These are phyloP conservation scores for Actenoides hombroni DNA, from an alignment of 2,113 vertebrate species.

Conservation along the genomic window DNA sequence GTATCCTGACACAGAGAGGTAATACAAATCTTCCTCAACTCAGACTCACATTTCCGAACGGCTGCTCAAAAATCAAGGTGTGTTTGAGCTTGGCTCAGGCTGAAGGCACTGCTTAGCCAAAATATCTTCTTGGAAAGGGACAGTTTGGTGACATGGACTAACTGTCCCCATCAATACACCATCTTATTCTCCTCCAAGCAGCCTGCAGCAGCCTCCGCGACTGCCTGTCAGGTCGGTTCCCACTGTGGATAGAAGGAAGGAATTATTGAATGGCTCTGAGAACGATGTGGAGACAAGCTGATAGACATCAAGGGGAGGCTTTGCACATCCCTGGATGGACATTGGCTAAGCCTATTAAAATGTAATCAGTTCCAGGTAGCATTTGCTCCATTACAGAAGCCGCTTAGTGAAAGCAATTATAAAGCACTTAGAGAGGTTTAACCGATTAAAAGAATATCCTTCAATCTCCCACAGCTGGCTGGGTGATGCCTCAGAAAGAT, in stretches of 20 bases:
- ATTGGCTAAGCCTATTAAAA: not conserved
- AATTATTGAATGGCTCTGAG: not conserved
- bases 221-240: not conserved
- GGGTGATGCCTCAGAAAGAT: not conserved
- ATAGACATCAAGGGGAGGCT: not conserved
- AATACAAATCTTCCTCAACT: not conserved
- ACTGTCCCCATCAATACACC: rapidly evolving
- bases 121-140: rapidly evolving
- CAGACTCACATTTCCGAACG: not conserved
- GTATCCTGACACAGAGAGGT: not conserved
- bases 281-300: not conserved
- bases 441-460: not conserved
- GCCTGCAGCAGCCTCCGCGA: not conserved
- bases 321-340: not conserved
- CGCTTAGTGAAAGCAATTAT: slow-evolving; percentile 32
- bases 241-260: not conserved
- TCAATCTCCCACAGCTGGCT: not conserved
- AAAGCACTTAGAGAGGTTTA: slow-evolving; percentile 28
- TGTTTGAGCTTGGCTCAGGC: not conserved
- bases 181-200: not conserved
- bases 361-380: not conserved
- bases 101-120: not conserved
- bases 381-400: not conserved
- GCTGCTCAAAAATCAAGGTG: not conserved
- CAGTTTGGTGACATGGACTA: not conserved